A percentile compares a stretch with the other conserved stretches of the same genome.
phyloP scores from a whole-genome alignment of 2,888 invertebrate species.

The Terebella lapidaria region DNA sequence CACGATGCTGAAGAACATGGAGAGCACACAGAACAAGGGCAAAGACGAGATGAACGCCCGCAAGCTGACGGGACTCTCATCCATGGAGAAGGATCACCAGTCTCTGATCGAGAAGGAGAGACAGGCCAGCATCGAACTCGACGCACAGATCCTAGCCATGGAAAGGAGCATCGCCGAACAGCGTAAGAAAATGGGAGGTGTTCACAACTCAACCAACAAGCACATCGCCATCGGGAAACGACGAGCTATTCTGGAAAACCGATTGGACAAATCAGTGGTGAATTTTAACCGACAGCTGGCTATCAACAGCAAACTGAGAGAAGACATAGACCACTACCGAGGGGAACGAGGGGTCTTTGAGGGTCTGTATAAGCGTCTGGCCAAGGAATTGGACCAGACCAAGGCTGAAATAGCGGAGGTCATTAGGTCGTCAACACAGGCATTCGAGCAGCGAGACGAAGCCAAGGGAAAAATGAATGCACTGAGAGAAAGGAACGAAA shows the following conservation, averaged over 20 bases:
- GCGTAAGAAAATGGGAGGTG: conserved; percentile 26
- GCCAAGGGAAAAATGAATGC: conserved; percentile 67
- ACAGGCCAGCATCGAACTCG: conserved; percentile 27
- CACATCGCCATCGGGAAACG: conserved; percentile 26
- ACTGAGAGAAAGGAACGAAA: conserved; percentile 70
- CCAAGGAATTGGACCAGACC: conserved; percentile 68
- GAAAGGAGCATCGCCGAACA: conserved; percentile 22
- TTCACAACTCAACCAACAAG: conserved; percentile 17
- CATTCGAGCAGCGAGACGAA: conserved; percentile 74
- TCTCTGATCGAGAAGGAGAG: conserved; percentile 28
- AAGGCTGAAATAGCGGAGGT: conserved; percentile 76
- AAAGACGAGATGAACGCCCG: conserved; percentile 27
- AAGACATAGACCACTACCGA: conserved; percentile 73
- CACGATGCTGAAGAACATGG: conserved; percentile 4
- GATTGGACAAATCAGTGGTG: conserved; percentile 34
- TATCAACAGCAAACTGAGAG: conserved; percentile 57
- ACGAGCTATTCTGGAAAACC: conserved; percentile 33
- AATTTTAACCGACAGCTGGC: conserved; percentile 42
- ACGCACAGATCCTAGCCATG: conserved; percentile 20
- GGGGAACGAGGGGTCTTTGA: conserved; percentile 78
- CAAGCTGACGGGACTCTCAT: conserved; percentile 27
- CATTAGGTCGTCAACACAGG: conserved; percentile 77
- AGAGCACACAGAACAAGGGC: conserved; percentile 31
- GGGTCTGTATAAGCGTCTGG: conserved; percentile 70
- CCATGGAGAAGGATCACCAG: conserved; percentile 28